A percentile compares a stretch with the other conserved stretches of the same genome.
These are phyloP conservation scores for Elysia crispata DNA, from an alignment of 2,888 invertebrate genomes.

Conservation along the genomic window DNA sequence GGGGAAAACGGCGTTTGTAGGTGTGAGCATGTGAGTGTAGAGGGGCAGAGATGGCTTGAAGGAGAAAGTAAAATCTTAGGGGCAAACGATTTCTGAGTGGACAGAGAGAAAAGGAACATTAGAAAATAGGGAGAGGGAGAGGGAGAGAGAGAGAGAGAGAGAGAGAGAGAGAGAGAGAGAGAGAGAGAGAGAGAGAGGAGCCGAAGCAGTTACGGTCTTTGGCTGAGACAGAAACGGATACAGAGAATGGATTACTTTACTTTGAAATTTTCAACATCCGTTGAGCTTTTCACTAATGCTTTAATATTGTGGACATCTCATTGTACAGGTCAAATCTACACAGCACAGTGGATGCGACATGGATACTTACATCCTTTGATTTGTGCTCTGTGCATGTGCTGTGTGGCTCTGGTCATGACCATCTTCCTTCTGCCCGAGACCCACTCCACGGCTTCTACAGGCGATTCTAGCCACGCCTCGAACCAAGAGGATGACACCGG, in stretches of 20 bases:
- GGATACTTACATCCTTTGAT: neutral
- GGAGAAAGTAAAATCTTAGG: too few species aligned
- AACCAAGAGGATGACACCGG: too few species aligned
- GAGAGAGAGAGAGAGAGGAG: slow-evolving; percentile 13
- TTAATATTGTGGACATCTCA: neutral
- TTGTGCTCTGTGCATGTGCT: neutral
- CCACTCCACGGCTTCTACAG: neutral
- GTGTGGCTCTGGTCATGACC: neutral
- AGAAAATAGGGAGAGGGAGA: neutral
- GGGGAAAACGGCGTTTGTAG: too few species aligned
- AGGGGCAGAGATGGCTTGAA: too few species aligned
- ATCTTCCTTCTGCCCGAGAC: neutral
- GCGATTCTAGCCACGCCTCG: too few species aligned
- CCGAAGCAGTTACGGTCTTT: too few species aligned
- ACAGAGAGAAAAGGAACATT: too few species aligned
- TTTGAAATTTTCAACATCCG: neutral
- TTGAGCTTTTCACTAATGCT: neutral
- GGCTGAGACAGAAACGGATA: too few species aligned
- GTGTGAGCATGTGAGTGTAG: too few species aligned
- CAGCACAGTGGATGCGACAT: slow-evolving; percentile 3
- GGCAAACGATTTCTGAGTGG: too few species aligned
- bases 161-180: slow-evolving; percentile 29
- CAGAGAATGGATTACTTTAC: too few species aligned
- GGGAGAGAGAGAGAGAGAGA: slow-evolving; percentile 23
- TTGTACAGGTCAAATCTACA: neutral